A percentile compares a stretch with the other conserved stretches of the same genome.
These are phyloP conservation scores for Prosopocoilus inquinatus DNA, from an alignment of 2,888 invertebrate genomes.

Conservation along the genomic window DNA sequence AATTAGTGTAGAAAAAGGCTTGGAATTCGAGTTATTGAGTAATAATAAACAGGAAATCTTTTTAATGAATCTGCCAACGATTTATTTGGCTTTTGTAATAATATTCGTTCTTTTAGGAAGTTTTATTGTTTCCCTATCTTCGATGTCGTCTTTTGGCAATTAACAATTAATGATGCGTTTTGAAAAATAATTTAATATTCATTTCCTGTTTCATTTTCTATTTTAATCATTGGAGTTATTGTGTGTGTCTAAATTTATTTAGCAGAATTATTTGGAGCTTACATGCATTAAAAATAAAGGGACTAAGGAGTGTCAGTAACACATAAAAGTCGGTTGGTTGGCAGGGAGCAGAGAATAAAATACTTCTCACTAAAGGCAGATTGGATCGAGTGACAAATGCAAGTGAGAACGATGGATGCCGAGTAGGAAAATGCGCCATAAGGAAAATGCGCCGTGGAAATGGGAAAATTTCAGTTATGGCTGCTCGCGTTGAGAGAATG, in stretches of 20 bases:
- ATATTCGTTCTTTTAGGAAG: no score
- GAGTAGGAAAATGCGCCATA: slow-evolving; percentile 23
- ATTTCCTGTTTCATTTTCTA: no score
- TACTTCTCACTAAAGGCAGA: slow-evolving; percentile 24
- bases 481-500: slow-evolving; percentile 20
- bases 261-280: slow-evolving; percentile 10
- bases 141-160: no score
- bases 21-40: no score
- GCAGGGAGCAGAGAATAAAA: slow-evolving; percentile 21
- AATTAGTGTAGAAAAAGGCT: no score
- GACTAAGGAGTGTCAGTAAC: slow-evolving; percentile 16
- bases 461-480: slow-evolving; percentile 30
- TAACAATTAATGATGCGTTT: no score
- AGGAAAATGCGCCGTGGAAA: slow-evolving; percentile 27
- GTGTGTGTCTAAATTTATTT: neutral
- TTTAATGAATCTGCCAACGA: no score
- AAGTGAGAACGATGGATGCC: slow-evolving; percentile 29
- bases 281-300: slow-evolving; percentile 18
- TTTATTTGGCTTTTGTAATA: no score
- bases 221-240: no score
- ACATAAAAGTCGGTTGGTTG: slow-evolving; percentile 23
- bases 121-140: no score
- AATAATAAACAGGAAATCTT: no score
- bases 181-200: no score
- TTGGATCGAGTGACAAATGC: slow-evolving; percentile 31